Conservation (phyloP, 2,113 vertebrate species). For the Chaenocephalus aceratus region DNA sequence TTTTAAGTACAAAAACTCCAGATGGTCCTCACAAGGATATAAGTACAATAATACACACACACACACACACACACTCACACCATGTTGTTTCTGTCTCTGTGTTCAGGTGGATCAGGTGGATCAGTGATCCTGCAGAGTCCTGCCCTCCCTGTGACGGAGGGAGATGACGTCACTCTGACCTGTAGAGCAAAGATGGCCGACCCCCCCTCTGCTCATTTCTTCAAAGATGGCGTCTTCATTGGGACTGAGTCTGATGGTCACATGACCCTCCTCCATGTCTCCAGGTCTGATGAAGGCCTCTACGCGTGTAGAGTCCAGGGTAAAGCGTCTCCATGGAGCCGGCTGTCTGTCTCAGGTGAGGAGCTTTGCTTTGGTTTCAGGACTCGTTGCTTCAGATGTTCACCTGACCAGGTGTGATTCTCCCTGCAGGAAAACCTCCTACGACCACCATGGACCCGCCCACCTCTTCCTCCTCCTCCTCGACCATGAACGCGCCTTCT, state of each 20-base stretch:
- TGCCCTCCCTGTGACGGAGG: constrained; percentile 36
- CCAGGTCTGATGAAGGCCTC: constrained; percentile 20
- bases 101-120: background rate
- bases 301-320: constrained; percentile 28
- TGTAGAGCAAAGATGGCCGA: background rate
- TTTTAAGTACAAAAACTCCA: no score
- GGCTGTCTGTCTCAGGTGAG: background rate
- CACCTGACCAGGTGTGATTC: constrained; percentile 11
- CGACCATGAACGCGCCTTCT: no score
- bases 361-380: background rate
- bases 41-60: no score
- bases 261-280: constrained; percentile 14
- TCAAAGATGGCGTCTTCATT: constrained; percentile 4
- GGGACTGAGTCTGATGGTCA: background rate
- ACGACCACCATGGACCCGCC: background rate
- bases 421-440: background rate
- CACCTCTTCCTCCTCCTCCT: no score
- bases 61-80: no score
- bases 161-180: background rate
- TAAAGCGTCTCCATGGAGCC: constrained; percentile 2
- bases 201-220: background rate
- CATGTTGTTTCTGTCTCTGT: no score
- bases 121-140: constrained; percentile 41
- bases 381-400: background rate
- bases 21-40: no score